Evolutionary conservation across 2,113 vertebrate genomes (phyloP).

Genomic region (Clupea harengus): DNA sequence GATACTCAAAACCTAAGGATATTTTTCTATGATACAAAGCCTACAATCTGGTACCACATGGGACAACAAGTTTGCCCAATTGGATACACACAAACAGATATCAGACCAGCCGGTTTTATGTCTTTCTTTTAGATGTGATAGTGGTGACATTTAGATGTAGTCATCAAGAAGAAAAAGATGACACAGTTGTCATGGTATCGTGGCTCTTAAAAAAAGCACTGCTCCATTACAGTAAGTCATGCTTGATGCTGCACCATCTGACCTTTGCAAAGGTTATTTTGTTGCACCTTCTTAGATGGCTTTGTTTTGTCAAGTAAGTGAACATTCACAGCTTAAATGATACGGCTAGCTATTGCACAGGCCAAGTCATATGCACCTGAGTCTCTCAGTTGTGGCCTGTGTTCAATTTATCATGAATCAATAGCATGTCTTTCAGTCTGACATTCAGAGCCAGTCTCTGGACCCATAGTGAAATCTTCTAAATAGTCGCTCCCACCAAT

Average conservation of each 20-base stretch:
- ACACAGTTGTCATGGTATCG: constrained; percentile 3
- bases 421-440: background rate
- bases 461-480: too few species aligned
- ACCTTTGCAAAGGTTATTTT: constrained; percentile 66
- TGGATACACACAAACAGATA: background rate
- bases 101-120: background rate
- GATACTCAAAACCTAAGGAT: background rate
- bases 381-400: too few species aligned
- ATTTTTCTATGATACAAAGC: background rate
- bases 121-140: background rate
- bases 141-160: background rate
- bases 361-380: background rate
- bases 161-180: background rate
- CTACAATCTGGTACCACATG: background rate
- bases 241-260: constrained; percentile 55
- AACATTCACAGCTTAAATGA: constrained; percentile 31
- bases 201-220: constrained; percentile 23
- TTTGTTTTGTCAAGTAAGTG: constrained; percentile 46
- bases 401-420: background rate
- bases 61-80: background rate
- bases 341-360: constrained; percentile 37
- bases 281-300: constrained; percentile 47
- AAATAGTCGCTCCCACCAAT: too few species aligned
- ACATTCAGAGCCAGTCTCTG: too few species aligned
- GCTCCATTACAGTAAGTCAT: constrained; percentile 52